Evolutionary conservation across 1,140 invertebrate genomes (phyloP).

Genomic region (Solenopsis fugax): DNA sequence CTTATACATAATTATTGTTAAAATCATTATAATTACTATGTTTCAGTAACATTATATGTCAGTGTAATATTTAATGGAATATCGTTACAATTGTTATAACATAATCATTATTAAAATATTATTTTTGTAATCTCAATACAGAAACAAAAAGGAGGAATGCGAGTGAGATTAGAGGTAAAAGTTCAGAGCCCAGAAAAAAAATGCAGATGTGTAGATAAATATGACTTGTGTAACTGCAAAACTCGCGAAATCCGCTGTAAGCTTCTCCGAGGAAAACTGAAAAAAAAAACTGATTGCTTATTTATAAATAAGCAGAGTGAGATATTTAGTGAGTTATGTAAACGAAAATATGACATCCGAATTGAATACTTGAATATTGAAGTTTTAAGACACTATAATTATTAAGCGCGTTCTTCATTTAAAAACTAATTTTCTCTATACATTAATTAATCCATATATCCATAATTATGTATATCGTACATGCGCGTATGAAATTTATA

Average conservation of each 20-base stretch:
- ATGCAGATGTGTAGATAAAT: background rate
- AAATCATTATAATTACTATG: background rate
- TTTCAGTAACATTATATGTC: background rate
- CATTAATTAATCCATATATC: background rate
- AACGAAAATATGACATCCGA: background rate
- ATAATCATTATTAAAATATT: conserved; percentile 23
- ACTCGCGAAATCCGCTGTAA: conserved; percentile 27
- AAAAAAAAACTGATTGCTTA: conserved; percentile 9
- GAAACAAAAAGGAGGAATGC: background rate
- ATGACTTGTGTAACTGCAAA: conserved; percentile 6
- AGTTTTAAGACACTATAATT: background rate
- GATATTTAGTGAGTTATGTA: conserved; percentile 11
- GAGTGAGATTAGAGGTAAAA: conserved; percentile 22
- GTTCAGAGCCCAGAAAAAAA: conserved; percentile 1
- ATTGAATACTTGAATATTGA: background rate
- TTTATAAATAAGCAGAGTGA: conserved; percentile 29
- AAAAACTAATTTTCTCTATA: conserved; percentile 12
- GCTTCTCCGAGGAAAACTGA: background rate
- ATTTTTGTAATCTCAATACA: background rate
- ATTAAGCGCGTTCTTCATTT: conserved; percentile 15
- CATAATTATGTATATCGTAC: no score
- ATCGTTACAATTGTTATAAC: background rate
- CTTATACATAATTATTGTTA: background rate
- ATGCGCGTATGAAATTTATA: background rate
- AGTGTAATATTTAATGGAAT: background rate